Percentiles rank a stretch among this genome's conserved stretches.
phyloP scores from a whole-genome alignment of 2,888 invertebrate genomes.

The Dicyrtoma fusca region DNA sequence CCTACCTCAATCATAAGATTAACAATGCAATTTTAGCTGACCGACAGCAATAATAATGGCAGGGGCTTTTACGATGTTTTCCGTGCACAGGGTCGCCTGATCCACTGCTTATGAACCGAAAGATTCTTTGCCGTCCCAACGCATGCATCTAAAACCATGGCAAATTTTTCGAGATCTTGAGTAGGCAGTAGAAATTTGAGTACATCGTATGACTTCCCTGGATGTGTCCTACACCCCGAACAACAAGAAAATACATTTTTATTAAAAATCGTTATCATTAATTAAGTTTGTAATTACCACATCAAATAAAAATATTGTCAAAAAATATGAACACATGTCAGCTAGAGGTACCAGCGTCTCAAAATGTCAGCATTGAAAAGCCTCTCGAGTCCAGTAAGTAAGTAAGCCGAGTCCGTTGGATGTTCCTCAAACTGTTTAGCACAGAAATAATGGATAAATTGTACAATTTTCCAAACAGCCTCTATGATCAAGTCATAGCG shows the following conservation, averaged over 20 bases:
- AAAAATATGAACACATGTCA: not conserved
- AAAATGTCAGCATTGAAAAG: not conserved
- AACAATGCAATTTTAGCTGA: too few species aligned
- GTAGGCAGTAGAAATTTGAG: constrained; percentile 1
- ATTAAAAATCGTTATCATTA: not conserved
- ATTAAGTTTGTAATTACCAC: too few species aligned
- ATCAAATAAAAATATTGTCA: not conserved
- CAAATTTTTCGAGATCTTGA: too few species aligned
- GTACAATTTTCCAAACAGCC: constrained; percentile 6
- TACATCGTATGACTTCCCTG: not conserved
- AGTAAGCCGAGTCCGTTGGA: constrained; percentile 11
- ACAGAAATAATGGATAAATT: constrained; percentile 5
- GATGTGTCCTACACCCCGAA: not conserved
- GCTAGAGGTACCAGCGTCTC: not conserved
- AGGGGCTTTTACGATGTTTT: too few species aligned
- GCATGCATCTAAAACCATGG: too few species aligned
- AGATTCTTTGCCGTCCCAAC: too few species aligned
- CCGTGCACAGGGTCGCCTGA: too few species aligned
- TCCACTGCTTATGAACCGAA: too few species aligned
- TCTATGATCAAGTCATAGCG: not conserved
- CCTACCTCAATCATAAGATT: too few species aligned
- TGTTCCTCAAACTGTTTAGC: not conserved
- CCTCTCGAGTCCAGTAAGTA: constrained; percentile 5
- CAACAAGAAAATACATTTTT: not conserved
- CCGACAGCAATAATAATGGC: too few species aligned